Evolutionary conservation across 1,140 invertebrate genomes (phyloP), one percentile per base, ranked within the genome.

Genomic region (Helicorthomorpha holstii): DNA sequence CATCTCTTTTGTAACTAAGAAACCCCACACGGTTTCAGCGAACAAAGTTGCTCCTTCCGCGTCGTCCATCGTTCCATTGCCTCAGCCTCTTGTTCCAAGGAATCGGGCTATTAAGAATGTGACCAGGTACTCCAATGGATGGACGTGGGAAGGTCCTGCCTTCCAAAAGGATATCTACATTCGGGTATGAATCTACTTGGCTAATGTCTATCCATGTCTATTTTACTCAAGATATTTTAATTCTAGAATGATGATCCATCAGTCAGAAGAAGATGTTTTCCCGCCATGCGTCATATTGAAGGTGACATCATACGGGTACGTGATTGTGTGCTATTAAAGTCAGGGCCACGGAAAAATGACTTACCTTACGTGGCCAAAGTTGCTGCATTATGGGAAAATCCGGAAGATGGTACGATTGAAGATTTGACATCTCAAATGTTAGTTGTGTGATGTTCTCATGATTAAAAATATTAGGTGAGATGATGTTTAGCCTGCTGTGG

Each of bases 401-500:
- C 86, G 4, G 82, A 86, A 48, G 85, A 90, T 69, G 87, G 90
- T 92, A 69, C 54, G 48, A 47, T 16, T 34, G 29, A 16, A 34
- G 29, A 7, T n/a, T n/a, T n/a, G n/a, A n/a, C n/a, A n/a, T n/a
- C 29, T 16, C 7, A 34, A 34, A 7, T 7, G 29, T 34, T 34
- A 7, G 44, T 4, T 10, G 21, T 25, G 12, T 46, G 45, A 14
- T 12, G 12, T 7, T 38, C 42, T 50, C 26, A 45, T 26, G 12
- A 48, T 25, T 27, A 48, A 14, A 27, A 49, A 48, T 43, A 45
- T 47, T 67, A 93, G 88, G 85, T 51, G 90, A 95, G 68, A 93
- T 95, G 87, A 94, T 92, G 85, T 85, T 95, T 73, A 91, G 87
- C 1, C 70, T 96, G 49, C 69, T 95, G 47, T 96, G 93, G 93